Percentiles rank a stretch among this genome's conserved stretches.
phyloP scores from a whole-genome alignment of 1,140 invertebrate species.

The Helicoverpa zea region DNA sequence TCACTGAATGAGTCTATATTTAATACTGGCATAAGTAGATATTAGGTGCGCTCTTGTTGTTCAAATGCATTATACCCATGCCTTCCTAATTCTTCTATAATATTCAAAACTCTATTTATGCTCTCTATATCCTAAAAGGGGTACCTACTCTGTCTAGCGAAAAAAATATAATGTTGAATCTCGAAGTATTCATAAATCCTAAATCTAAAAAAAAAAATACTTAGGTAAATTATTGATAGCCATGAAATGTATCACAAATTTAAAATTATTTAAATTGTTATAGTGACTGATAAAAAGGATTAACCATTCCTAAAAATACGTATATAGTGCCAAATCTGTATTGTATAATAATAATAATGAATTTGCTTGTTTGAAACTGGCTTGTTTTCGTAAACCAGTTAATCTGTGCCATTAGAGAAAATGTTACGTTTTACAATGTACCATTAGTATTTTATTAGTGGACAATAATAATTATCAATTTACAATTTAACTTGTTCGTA shows the following conservation, averaged over 20 bases:
- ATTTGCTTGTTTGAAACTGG: conserved; percentile 9
- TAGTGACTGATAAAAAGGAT: conserved; percentile 24
- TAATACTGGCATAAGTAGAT: background rate
- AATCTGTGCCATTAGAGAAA: conserved; percentile 41
- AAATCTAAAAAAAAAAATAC: conserved; percentile 13
- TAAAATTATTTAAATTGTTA: background rate
- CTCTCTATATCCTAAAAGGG: background rate
- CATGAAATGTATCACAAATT: conserved; percentile 46
- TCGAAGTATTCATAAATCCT: background rate
- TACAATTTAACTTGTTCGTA: conserved; percentile 26
- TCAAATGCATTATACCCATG: background rate
- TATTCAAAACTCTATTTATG: background rate
- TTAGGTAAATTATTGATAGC: conserved; percentile 5
- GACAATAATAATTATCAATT: conserved; percentile 39
- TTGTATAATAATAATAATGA: conserved; percentile 27
- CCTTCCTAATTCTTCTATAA: too few species aligned
- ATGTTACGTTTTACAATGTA: conserved; percentile 14
- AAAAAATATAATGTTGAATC: background rate
- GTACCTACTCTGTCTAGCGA: background rate
- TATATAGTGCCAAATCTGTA: conserved; percentile 41
- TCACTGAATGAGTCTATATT: background rate
- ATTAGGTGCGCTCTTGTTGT: background rate
- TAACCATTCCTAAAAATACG: conserved; percentile 7
- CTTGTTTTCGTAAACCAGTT: conserved; percentile 24
- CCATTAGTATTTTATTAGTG: conserved; percentile 40